Evolutionary conservation across 35 echinoderm and acorn worm genomes (phyloP).

Genomic region (Hemicentrotus pulcherrimus): DNA sequence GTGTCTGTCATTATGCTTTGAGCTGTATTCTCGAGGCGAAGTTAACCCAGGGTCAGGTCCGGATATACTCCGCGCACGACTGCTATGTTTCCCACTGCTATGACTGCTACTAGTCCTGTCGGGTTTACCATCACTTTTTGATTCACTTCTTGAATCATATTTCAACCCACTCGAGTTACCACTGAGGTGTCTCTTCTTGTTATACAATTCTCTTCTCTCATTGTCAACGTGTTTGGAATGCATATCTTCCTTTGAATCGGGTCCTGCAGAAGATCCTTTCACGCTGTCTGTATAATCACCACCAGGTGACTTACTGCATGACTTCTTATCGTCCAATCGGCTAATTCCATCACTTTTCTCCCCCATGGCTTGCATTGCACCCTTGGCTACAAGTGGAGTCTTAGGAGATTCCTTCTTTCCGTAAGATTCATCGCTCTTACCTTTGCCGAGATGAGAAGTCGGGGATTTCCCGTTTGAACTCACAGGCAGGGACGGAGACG

Average conservation of each 20-base stretch:
- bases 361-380: background rate
- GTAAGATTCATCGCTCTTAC: background rate
- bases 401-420: conserved; percentile 41
- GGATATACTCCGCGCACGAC: background rate
- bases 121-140: background rate
- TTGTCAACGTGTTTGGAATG: conserved; percentile 27
- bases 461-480: conserved; percentile 17
- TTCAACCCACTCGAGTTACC: background rate
- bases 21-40: background rate
- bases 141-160: background rate
- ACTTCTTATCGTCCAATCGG: conserved; percentile 38
- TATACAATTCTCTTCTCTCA: conserved; percentile 9
- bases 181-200: background rate
- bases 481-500: conserved; percentile 7
- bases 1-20: background rate
- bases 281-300: background rate
- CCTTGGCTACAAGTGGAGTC: background rate
- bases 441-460: background rate
- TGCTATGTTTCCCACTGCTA: conserved; percentile 25
- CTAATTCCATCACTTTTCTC: background rate
- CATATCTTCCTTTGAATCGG: conserved; percentile 3
- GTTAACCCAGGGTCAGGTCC: background rate
- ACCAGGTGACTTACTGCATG: conserved; percentile 13
- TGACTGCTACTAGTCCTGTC: conserved; percentile 25
- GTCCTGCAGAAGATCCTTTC: background rate